These are phyloP conservation scores for Diachrysia chrysitis DNA, from an alignment of 2,888 invertebrate genomes.

Conservation along the genomic window DNA sequence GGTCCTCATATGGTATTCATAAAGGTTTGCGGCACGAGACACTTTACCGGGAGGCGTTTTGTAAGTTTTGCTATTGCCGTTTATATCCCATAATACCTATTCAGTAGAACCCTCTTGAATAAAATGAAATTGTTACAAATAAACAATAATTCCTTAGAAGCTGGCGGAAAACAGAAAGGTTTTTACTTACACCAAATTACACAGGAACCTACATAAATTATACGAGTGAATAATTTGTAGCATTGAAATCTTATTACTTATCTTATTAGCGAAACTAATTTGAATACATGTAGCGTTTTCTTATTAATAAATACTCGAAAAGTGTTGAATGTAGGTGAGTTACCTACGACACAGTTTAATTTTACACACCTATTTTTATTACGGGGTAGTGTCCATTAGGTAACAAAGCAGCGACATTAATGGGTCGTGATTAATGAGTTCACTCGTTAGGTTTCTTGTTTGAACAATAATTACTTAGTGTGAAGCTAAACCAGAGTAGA, in stretches of 20 bases:
- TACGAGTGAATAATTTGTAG: conserved; percentile 41
- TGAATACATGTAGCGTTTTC: neutral
- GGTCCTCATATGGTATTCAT: conserved; percentile 83
- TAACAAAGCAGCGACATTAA: conserved; percentile 70
- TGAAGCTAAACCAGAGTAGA: conserved; percentile 70
- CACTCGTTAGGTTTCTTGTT: conserved; percentile 78
- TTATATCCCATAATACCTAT: conserved; percentile 54
- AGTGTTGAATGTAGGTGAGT: neutral
- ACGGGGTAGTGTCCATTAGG: conserved; percentile 65
- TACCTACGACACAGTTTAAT: conserved; percentile 27
- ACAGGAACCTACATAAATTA: conserved; percentile 41
- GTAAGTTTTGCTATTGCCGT: conserved; percentile 61
- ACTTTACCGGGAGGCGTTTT: conserved; percentile 71
- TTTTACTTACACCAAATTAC: conserved; percentile 35
- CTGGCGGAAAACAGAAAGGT: conserved; percentile 30
- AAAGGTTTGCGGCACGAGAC: conserved; percentile 71
- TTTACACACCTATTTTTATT: conserved; percentile 58
- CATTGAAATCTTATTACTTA: conserved; percentile 39
- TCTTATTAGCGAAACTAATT: conserved; percentile 30
- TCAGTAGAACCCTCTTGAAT: conserved; percentile 56
- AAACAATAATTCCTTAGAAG: conserved; percentile 42
- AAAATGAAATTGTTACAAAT: conserved; percentile 55
- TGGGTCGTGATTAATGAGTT: conserved; percentile 75
- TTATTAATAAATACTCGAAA: conserved; percentile 6
- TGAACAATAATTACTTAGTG: conserved; percentile 79